These are phyloP conservation scores for Mythimna loreyi DNA, from an alignment of 2,888 invertebrate species.

Conservation along the genomic window DNA sequence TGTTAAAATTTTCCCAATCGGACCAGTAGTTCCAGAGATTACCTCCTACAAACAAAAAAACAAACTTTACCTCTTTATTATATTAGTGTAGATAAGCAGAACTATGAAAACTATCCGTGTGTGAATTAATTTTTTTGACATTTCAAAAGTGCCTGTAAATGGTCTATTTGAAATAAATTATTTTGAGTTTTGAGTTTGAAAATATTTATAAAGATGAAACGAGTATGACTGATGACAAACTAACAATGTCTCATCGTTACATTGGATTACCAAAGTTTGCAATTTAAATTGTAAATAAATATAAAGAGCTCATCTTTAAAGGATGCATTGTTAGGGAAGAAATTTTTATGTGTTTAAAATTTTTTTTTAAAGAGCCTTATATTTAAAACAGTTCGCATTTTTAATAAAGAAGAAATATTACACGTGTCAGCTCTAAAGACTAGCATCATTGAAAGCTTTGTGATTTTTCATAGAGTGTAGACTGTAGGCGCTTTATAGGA, in stretches of 20 bases:
- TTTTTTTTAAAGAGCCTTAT: background rate
- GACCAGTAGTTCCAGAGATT: no score
- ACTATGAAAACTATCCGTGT: no score
- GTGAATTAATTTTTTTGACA: no score
- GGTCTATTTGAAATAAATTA: no score
- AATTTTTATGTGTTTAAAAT: constrained; percentile 13
- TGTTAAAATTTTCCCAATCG: no score
- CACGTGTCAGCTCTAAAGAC: background rate
- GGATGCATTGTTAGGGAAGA: no score
- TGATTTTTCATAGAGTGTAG: constrained; percentile 6
- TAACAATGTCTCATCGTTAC: constrained; percentile 22
- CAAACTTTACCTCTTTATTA: no score
- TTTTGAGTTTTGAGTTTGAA: no score
- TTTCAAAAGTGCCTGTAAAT: no score
- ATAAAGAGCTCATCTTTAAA: constrained; percentile 34
- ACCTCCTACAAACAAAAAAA: no score
- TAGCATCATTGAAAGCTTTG: background rate
- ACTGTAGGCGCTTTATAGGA: constrained; percentile 16
- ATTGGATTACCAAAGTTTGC: constrained; percentile 16
- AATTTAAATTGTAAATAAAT: constrained; percentile 20
- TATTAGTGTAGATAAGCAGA: no score
- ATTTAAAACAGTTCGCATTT: background rate
- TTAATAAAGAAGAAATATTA: background rate
- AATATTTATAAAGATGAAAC: constrained; percentile 21
- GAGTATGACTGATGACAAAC: constrained; percentile 19